Conservation (phyloP, 2,797 vertebrate genomes). For the Takifugu rubripes region DNA sequence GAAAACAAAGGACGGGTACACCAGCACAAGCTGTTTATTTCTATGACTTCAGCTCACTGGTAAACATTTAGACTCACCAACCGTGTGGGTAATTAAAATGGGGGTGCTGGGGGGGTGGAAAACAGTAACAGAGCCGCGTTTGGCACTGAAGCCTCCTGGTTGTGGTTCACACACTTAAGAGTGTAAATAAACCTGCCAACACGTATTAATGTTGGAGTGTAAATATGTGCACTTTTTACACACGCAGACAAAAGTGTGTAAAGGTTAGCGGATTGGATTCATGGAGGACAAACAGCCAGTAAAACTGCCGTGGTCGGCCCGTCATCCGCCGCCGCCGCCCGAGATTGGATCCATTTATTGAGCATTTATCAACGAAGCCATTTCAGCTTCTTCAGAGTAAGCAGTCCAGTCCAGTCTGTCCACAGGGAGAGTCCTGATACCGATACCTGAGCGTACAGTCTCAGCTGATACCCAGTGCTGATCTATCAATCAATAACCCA, state of each 20-base stretch:
- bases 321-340: no score
- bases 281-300: background rate
- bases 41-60: conserved; percentile 58
- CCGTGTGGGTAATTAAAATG: conserved; percentile 59
- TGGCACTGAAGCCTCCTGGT: conserved; percentile 47
- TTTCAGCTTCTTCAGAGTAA: no score
- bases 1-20: background rate
- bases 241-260: background rate
- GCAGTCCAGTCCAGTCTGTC: no score
- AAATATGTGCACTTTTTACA: conserved; percentile 10
- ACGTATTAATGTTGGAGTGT: conserved; percentile 15
- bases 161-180: conserved; percentile 24
- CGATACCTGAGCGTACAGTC: no score
- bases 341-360: no score
- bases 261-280: background rate
- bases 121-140: conserved; percentile 67
- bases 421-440: no score
- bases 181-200: conserved; percentile 21
- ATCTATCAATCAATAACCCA: no score
- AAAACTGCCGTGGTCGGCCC: background rate
- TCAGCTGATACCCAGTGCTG: no score
- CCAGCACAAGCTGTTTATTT: conserved; percentile 51
- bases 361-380: no score
- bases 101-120: conserved; percentile 51
- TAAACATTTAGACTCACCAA: conserved; percentile 62